Evolutionary conservation across 2,797 vertebrate genomes (phyloP), one percentile per base, ranked within the genome.

Genomic region (Galago senegalensis): DNA sequence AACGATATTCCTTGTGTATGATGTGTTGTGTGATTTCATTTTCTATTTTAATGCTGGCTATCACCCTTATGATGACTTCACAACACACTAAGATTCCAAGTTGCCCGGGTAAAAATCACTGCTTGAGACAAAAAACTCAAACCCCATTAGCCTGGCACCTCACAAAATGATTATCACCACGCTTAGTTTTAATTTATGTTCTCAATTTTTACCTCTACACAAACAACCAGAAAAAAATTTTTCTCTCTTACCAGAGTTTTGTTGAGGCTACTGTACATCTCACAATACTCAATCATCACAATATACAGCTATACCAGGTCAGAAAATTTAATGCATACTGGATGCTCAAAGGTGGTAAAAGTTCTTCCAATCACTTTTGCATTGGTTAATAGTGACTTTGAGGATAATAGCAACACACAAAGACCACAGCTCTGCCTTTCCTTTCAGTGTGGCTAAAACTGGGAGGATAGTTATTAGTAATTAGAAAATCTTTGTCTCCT

Each of bases 71-170:
- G 70, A 61, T 56, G 31, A 96, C 58, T 94, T 91, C 46, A 84
- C 27, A 91, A 91, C 12, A 37, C 1, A 4, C n/a, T 56, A 95
- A 49, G 2, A 65, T 87, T 9, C 17, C 31, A 93, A 93, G 69
- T 61, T 9, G 16, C 69, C 34, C 75, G 27, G 79, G 67, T 89
- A 61, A 93, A 84, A 94, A 46, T 17, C 27, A 77, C 11, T 73
- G 29, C 23, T 97, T 56, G 72, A 92, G 46, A 37, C 27, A 80
- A 95, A 95, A 97, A 87, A 58, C 23, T 21, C 61, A 37, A 91
- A 88, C 17, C 14, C 94, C 37, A 17, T 46, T 37, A 87, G 37
- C 25, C 7, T 20, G 77, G n/a, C 16, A 85, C 58, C 67, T 89
- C 85, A 20, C 16, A 87, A 96, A 90, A 96, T 49, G 40, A 27